Evolutionary conservation across 1,140 invertebrate genomes (phyloP), one percentile per base, ranked within the genome.

Genomic region (Paraescarpia echinospica): DNA sequence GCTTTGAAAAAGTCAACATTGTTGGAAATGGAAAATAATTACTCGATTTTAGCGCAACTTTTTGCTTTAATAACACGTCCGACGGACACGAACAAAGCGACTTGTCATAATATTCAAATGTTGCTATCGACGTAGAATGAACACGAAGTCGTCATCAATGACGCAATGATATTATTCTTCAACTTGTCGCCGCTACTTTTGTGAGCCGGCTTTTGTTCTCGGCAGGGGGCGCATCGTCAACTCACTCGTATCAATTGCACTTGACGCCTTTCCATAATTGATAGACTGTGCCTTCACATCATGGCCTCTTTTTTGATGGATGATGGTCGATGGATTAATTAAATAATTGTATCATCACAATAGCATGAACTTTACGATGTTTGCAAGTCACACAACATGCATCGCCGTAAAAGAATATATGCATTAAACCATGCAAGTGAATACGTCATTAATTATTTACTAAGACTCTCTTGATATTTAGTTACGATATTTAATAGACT

Each of bases 151-250:
- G 59, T 77, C 59, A 31, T 77, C 59, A 77, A 18, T 77, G 59
- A 77, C 59, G 59, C 59, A 77, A 77, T 77, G 59, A 77, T 77
- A 77, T 77, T 77, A 77, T 77, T 77, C 59, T 77, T 77, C 59
- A 18, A 18, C 18, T 77, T 77, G 59, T 77, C 59, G 59, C 27
- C 59, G 59, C 22, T 77, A 77, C 59, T 27, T 77, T 77, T 31
- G 59, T 77, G 59, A 77, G 22, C 22, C 9, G 12, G 59, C 59
- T 77, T 77, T 27, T 27, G 59, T 77, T 77, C 59, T 77, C 59
- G 27, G 59, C 59, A 77, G 59, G 59, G 59, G 59, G 59, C 59
- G 59, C 59, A 77, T 77, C 59, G 22, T 77, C 59, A 77, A 77
- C 59, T 77, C 59, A 14, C 59, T 12, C 59, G 59, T 77, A 77